Base-by-base conservation (phyloP, 1,140 invertebrate genomes). In the Nephila pilipes region DNA sequence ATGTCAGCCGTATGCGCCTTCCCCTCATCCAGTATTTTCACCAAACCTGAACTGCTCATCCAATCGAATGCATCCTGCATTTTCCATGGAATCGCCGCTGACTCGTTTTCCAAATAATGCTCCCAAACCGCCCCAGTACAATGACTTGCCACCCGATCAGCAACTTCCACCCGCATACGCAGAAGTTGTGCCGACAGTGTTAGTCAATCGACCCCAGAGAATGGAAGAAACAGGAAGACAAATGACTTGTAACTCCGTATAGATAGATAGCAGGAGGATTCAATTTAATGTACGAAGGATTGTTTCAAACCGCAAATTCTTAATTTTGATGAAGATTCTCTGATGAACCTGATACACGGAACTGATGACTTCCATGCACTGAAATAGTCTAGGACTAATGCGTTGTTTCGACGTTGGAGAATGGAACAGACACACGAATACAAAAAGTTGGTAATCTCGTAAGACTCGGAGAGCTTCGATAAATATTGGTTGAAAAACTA, bases 81-180 rank as follows among this genome's bases (percentile, higher is more conserved):
- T 32, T 38, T 32, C 85, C 10, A 54, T 20, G 1, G 4, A 87
- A 14, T n/a, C 36, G 0, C 20, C 85, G 0, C n/a, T 46, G 5
- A 2, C 83, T 0, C 25, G 25, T 2, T 85, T 60, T 58, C n/a
- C n/a, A 3, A 60, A 18, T 20, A 18, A 25, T 6, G n/a, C 18
- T 29, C 3, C 55, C 3, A 85, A 85, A 60, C 58, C 85, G 29
- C 85, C 57, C 10, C 16, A 46, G 8, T 87, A 87, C 25, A 18
- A 32, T 12, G 20, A 8, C 1, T 10, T 63, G 1, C n/a, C 85
- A 1, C 32, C 58, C 0, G 85, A 87, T 0, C 36, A 32, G 6
- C 85, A 87, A 25, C 36, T n/a, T 20, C 58, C 58, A 25, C 85
- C 85, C 0, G n/a, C 85, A 12, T 87, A 69, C 85, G n/a, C n/a